Evolutionary conservation across 2,113 vertebrate species (phyloP), one percentile per base, ranked within the genome.

Genomic region (Microcebus jonahi): DNA sequence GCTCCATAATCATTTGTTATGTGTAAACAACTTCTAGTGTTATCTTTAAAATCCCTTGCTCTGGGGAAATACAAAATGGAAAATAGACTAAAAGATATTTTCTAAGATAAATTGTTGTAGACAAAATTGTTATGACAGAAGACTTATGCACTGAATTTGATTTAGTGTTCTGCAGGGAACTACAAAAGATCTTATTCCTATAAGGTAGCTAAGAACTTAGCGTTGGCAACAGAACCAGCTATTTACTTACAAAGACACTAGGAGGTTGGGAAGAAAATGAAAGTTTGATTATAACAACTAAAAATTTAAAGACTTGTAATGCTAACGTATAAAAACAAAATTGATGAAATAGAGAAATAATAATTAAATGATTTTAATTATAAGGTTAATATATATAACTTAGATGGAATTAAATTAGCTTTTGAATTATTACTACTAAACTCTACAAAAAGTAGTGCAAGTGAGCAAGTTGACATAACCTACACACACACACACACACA

Each of bases 1-100:
- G 5, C 20, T 97, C 29, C 53, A 81, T 87, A 91, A 90, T 86
- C 50, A 91, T 91, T 97, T 97, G 13, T 94, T 96, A 88, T 95
- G 13, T 77, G 9, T 82, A 96, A 97, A 95, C 4, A 91, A 45
- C 29, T 95, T 93, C 36, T 84, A 29, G 7, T 85, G 11, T 48
- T 91, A 77, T 94, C 45, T 96, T 85, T 59, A 94, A 97, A 97
- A 76, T 79, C 21, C 4, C 42, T 94, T 92, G 34, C 20, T 63
- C 75, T 86, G 12, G 67, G 57, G 34, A 90, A 92, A 95, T 88
- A 13, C 1, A 95, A 91, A 92, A 94, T 82, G 57, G 11, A 94
- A 94, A 97, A 77, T 42, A 96, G 5, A 88, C 5, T 45, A 39
- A 71, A 63, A 86, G 10, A 65, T 91, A 53, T 94, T 96, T 91